phyloP scores from a whole-genome alignment of 1,140 invertebrate genomes.

The Hestina assimilis region DNA sequence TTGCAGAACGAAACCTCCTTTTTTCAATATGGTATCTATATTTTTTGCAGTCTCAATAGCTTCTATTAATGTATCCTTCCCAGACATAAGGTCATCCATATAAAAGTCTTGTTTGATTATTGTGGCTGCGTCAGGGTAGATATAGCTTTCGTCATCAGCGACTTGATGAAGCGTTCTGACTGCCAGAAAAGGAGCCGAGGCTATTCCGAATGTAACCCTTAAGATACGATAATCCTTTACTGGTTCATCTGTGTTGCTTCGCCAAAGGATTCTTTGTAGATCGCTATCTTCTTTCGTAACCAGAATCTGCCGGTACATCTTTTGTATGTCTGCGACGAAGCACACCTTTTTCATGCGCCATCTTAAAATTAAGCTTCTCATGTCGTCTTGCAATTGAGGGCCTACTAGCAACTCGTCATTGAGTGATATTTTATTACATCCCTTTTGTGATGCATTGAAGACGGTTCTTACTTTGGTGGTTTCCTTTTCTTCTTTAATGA shows the following conservation, averaged over 20 bases:
- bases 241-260: not conserved
- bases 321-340: not conserved
- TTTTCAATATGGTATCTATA: conserved; percentile 15
- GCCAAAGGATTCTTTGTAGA: not conserved
- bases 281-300: not conserved
- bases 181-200: not conserved
- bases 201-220: not conserved
- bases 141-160: not conserved
- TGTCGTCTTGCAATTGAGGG: not conserved
- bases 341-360: not conserved
- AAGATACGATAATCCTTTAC: not conserved
- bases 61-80: conserved; percentile 30
- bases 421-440: too few species aligned
- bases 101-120: too few species aligned
- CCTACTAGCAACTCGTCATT: too few species aligned
- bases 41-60: conserved; percentile 16
- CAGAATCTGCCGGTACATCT: not conserved
- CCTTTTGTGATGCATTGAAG: too few species aligned
- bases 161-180: conserved; percentile 1
- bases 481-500: too few species aligned
- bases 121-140: not conserved
- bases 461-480: too few species aligned
- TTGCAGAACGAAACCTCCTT: too few species aligned
- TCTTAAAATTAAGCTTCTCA: not conserved
- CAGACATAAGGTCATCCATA: conserved; percentile 54